Percentiles rank a stretch among this genome's conserved stretches.
Conservation (phyloP, 2,113 vertebrate genomes). For the Perca flavescens region DNA sequence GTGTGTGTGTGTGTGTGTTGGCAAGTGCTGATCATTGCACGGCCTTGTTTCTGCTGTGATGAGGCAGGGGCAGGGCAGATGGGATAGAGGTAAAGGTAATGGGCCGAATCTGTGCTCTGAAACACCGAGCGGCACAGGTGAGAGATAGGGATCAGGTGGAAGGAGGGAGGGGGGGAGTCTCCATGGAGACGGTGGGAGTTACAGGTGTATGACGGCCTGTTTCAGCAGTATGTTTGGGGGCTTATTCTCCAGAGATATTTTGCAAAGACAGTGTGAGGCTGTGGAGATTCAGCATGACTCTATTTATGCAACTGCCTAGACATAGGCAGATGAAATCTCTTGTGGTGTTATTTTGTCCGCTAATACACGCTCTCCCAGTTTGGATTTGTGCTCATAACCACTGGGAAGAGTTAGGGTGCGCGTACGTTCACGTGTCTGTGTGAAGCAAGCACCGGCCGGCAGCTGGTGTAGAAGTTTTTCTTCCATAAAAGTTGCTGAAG, state of each 20-base stretch:
- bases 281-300: constrained; percentile 58
- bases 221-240: constrained; percentile 26
- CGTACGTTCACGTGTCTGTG: background rate
- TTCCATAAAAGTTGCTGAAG: constrained; percentile 45
- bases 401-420: background rate
- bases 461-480: constrained; percentile 40
- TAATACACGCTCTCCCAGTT: background rate
- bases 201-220: constrained; percentile 56
- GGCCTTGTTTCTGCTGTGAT: constrained; percentile 26
- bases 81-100: constrained; percentile 58
- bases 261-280: constrained; percentile 18
- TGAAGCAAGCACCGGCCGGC: constrained; percentile 1
- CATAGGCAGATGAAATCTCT: constrained; percentile 37
- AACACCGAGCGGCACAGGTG: constrained; percentile 9
- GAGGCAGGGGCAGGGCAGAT: constrained; percentile 53
- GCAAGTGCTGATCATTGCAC: constrained; percentile 12
- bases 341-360: constrained; percentile 24
- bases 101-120: constrained; percentile 31
- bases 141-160: background rate
- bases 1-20: constrained; percentile 29
- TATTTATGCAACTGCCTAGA: constrained; percentile 44
- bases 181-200: constrained; percentile 44
- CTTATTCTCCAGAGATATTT: constrained; percentile 31
- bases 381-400: background rate
- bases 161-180: constrained; percentile 13